Evolutionary conservation across 2,888 invertebrate species (phyloP).

Genomic region (Vanessa cardui): DNA sequence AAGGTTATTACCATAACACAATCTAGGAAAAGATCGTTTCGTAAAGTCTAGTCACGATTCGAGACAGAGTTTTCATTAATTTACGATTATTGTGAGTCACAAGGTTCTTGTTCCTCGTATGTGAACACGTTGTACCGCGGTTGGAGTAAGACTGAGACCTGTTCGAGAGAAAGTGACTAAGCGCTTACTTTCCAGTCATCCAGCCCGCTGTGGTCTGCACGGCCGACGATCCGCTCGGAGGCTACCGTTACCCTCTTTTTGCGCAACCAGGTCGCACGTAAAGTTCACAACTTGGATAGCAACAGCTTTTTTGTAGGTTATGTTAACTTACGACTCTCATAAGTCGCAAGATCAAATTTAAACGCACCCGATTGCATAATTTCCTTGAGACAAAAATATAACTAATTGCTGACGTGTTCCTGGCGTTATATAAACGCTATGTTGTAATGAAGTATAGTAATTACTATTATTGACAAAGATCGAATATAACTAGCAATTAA

Average conservation of each 20-base stretch:
- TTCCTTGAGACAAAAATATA: not conserved
- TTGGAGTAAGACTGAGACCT: slow-evolving; percentile 51
- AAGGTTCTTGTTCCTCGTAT: slow-evolving; percentile 15
- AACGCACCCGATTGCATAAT: slow-evolving; percentile 9
- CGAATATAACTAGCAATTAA: too few relatives aligned
- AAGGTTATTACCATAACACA: slow-evolving; percentile 44
- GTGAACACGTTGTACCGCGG: slow-evolving; percentile 51
- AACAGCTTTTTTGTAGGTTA: slow-evolving; percentile 40
- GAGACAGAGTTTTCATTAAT: slow-evolving; percentile 34
- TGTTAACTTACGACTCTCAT: not conserved
- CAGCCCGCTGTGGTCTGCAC: slow-evolving; percentile 43
- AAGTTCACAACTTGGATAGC: slow-evolving; percentile 56
- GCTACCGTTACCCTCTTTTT: slow-evolving; percentile 73
- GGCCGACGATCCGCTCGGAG: slow-evolving; percentile 43
- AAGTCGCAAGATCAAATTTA: not conserved
- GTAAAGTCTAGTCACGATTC: slow-evolving; percentile 37
- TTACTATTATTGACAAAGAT: slow-evolving; percentile 1
- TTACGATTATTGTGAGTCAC: slow-evolving; percentile 24
- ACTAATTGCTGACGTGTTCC: slow-evolving; percentile 14
- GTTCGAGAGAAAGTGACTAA: slow-evolving; percentile 77
- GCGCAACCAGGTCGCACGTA: slow-evolving; percentile 67
- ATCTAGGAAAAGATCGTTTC: slow-evolving; percentile 32
- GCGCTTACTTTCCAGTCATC: slow-evolving; percentile 72
- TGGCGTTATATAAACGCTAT: slow-evolving; percentile 17
- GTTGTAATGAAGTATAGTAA: slow-evolving; percentile 14